Evolutionary conservation across 2,113 vertebrate genomes (phyloP).

Genomic region (Andinoacara biseriatus): DNA sequence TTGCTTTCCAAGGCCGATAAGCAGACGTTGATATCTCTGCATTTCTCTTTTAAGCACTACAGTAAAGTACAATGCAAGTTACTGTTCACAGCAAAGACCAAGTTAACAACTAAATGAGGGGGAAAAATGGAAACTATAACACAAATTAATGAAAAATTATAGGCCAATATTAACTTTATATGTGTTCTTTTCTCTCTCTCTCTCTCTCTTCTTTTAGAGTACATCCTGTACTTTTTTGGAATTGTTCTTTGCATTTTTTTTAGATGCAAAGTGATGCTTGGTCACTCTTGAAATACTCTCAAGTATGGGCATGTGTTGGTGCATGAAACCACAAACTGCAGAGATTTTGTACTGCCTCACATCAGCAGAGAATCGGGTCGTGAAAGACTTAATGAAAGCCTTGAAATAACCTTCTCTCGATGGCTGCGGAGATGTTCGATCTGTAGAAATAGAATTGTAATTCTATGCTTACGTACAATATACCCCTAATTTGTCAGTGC

Average conservation of each 20-base stretch:
- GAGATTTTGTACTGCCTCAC: slow-evolving; percentile 46
- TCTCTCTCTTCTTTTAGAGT: not conserved
- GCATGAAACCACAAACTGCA: slow-evolving; percentile 64
- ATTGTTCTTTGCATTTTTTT: slow-evolving; percentile 20
- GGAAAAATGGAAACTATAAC: not conserved
- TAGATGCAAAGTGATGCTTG: slow-evolving; percentile 36
- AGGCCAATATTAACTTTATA: not conserved
- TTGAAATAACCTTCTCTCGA: slow-evolving; percentile 15
- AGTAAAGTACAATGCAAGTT: not conserved
- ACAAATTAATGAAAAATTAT: not conserved
- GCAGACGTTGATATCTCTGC: not conserved
- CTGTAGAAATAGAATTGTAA: slow-evolving; percentile 69
- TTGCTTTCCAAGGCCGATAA: not conserved
- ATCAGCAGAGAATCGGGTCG: slow-evolving; percentile 45
- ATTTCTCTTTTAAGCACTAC: not conserved
- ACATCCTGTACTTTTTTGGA: slow-evolving; percentile 20
- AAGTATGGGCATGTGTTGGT: slow-evolving; percentile 61
- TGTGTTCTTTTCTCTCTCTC: no score
- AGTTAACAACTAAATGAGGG: not conserved
- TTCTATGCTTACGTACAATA: slow-evolving; percentile 57
- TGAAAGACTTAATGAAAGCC: slow-evolving; percentile 61
- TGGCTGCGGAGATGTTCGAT: slow-evolving; percentile 55
- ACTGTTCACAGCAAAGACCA: not conserved
- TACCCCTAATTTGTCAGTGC: slow-evolving; percentile 59
- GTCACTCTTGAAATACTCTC: slow-evolving; percentile 58